These are phyloP conservation scores for Patiria pectinifera DNA, from an alignment of 53 echinoderm and acorn worm genomes.

Conservation along the genomic window DNA sequence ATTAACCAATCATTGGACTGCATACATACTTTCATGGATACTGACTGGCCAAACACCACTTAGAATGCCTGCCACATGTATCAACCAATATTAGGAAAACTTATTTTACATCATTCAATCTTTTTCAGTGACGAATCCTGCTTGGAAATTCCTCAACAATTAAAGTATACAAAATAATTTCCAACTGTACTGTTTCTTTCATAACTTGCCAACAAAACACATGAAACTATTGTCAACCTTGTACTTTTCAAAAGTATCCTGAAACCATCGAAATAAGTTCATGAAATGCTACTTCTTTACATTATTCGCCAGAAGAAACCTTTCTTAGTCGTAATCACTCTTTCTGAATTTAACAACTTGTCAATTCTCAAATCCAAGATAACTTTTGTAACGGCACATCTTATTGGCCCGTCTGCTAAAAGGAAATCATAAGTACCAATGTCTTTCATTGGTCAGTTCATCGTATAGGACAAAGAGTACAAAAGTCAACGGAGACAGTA, in stretches of 20 bases:
- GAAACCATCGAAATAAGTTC: too few species aligned
- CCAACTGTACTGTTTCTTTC: too few species aligned
- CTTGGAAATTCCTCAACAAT: too few species aligned
- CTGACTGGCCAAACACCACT: background rate
- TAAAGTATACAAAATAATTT: too few species aligned
- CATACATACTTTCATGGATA: background rate
- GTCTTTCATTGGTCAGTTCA: slow-evolving; percentile 12
- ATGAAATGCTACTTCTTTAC: background rate
- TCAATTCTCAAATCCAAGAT: background rate
- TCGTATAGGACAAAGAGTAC: background rate
- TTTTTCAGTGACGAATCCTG: too few species aligned
- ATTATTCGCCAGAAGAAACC: background rate
- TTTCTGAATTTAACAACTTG: background rate
- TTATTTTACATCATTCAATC: too few species aligned
- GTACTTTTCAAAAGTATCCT: too few species aligned
- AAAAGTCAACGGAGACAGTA: background rate
- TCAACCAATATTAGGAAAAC: background rate
- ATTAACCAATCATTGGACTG: background rate
- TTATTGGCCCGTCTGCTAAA: background rate
- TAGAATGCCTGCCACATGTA: background rate
- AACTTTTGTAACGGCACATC: background rate
- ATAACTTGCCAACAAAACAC: too few species aligned
- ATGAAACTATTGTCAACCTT: too few species aligned
- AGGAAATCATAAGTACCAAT: background rate
- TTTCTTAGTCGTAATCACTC: background rate